Conservation (phyloP, 2,888 invertebrate species). For the Drosophila algonquin region DNA sequence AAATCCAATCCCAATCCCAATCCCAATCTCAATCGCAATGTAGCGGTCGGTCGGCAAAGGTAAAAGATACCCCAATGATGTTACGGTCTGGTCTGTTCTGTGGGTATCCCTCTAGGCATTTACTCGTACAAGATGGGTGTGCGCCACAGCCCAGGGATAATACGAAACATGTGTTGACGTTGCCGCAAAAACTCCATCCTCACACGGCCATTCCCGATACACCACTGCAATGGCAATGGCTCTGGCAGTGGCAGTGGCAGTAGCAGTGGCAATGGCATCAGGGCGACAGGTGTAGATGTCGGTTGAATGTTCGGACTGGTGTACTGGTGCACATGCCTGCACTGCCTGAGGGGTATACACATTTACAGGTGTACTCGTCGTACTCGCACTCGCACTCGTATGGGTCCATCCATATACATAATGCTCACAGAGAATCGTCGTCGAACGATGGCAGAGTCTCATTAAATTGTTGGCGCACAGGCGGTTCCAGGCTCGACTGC, state of each 20-base stretch:
- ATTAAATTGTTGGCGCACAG: slow-evolving; percentile 31
- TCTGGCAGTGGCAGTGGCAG: no score
- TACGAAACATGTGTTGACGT: slow-evolving; percentile 69
- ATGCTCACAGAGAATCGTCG: slow-evolving; percentile 19
- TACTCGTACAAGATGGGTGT: slow-evolving; percentile 4
- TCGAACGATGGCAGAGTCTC: slow-evolving; percentile 23
- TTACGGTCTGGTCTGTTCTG: background rate
- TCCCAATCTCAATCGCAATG: background rate
- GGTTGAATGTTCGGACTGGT: background rate
- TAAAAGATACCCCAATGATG: background rate
- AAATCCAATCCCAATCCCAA: background rate
- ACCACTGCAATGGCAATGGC: slow-evolving; percentile 11
- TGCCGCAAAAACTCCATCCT: slow-evolving; percentile 62
- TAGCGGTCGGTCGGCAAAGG: background rate
- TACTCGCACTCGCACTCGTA: background rate
- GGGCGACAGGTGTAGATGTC: slow-evolving; percentile 31
- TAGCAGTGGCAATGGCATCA: background rate
- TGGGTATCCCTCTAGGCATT: background rate
- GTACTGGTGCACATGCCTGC: slow-evolving; percentile 13
- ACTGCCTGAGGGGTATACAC: slow-evolving; percentile 15
- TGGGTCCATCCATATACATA: slow-evolving; percentile 24
- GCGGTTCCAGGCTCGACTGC: slow-evolving; percentile 23
- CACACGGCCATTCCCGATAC: slow-evolving; percentile 37
- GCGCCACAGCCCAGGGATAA: slow-evolving; percentile 47
- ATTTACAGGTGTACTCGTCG: background rate